These are phyloP conservation scores for Spilogale gracilis DNA, from an alignment of 2,113 vertebrate species.

Conservation along the genomic window DNA sequence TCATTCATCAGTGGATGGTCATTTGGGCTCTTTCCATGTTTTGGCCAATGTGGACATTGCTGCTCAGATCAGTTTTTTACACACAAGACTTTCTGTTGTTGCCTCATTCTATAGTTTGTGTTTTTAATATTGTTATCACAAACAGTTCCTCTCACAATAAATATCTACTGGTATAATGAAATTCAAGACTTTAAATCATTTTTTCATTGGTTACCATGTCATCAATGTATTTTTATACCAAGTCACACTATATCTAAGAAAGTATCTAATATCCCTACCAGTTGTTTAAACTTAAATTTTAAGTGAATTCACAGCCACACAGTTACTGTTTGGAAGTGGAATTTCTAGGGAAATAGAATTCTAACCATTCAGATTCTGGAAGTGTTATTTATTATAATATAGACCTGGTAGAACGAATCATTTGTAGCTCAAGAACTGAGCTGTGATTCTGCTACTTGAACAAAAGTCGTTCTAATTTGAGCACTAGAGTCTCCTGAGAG, in stretches of 20 bases:
- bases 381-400: neutral
- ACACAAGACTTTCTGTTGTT: neutral
- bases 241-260: neutral
- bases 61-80: neutral
- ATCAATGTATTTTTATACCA: neutral
- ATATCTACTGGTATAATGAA: neutral
- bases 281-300: neutral
- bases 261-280: neutral
- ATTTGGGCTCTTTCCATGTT: neutral
- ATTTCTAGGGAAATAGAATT: conserved; percentile 31
- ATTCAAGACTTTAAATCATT: neutral
- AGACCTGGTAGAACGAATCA: neutral
- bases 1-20: neutral
- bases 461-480: neutral
- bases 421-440: neutral
- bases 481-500: neutral
- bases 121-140: neutral
- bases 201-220: neutral
- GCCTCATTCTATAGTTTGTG: neutral
- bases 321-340: neutral
- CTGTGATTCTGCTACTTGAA: neutral
- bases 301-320: neutral
- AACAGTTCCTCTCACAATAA: neutral
- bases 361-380: neutral
- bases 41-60: neutral